These are phyloP conservation scores for Mohoua ochrocephala DNA, from an alignment of 2,113 vertebrate genomes.

Conservation along the genomic window DNA sequence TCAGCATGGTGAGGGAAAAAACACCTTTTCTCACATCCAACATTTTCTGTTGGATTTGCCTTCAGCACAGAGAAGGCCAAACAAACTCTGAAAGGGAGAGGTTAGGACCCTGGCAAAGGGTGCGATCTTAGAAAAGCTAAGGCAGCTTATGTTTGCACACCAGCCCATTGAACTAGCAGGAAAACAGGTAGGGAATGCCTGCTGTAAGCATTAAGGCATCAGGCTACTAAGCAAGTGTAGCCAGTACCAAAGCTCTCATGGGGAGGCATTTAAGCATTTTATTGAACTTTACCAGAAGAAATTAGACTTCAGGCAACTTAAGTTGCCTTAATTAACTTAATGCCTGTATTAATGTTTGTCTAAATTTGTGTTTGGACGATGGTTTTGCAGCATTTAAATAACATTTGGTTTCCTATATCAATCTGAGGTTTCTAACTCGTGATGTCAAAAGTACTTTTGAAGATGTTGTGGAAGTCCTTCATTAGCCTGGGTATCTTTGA, in stretches of 20 bases:
- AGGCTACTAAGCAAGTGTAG: background rate
- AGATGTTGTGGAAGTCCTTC: background rate
- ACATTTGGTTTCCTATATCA: background rate
- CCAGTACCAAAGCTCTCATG: background rate
- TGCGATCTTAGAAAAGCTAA: background rate
- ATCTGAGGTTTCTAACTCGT: background rate
- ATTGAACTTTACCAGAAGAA: background rate
- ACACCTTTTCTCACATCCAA: background rate
- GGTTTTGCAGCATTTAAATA: background rate
- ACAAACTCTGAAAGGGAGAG: background rate
- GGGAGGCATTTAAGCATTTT: background rate
- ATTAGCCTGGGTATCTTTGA: background rate
- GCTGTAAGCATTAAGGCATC: accelerated
- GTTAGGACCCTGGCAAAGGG: background rate
- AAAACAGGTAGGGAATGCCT: background rate
- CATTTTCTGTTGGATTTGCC: background rate
- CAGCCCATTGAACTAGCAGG: background rate
- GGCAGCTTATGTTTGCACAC: background rate
- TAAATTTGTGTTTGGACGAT: background rate
- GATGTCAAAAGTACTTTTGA: background rate
- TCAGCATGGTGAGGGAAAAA: background rate
- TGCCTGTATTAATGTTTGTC: background rate
- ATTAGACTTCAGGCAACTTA: background rate
- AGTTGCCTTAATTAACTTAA: too few relatives aligned
- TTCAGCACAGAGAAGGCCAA: background rate